These are phyloP conservation scores for Syritta pipiens DNA, from an alignment of 2,888 invertebrate species.

Conservation along the genomic window DNA sequence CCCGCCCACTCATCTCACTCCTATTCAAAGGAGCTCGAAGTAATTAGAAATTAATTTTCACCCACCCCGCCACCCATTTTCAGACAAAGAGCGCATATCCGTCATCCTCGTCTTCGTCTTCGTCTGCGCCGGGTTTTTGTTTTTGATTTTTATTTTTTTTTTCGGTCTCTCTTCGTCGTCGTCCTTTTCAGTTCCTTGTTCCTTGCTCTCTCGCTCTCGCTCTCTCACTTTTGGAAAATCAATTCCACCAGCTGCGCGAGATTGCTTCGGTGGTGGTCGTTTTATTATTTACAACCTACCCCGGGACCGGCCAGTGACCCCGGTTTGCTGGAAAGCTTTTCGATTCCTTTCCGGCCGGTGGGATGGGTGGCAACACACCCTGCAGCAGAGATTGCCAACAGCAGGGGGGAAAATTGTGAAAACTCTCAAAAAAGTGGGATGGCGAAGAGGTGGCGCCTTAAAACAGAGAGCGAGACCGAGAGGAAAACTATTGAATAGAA, in stretches of 20 bases:
- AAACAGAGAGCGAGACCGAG: not conserved
- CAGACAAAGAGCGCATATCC: not conserved
- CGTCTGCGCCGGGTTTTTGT: not conserved
- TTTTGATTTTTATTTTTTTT: not conserved
- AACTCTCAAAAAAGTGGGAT: not conserved
- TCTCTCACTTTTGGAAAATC: no score
- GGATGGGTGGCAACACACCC: slow-evolving; percentile 15
- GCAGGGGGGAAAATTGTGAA: not conserved
- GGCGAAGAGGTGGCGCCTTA: not conserved
- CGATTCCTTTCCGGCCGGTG: not conserved
- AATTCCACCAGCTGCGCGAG: slow-evolving; percentile 30
- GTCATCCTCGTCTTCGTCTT: slow-evolving; percentile 7
- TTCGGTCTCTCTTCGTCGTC: not conserved
- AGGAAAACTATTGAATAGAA: not conserved
- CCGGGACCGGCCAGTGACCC: slow-evolving; percentile 40
- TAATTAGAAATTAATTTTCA: no score
- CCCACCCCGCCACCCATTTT: not conserved
- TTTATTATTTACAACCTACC: slow-evolving; percentile 7
- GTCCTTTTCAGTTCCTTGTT: not conserved
- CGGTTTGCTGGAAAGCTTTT: slow-evolving; percentile 20
- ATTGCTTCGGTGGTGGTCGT: not conserved
- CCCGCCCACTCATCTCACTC: no score
- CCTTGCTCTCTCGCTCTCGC: not conserved
- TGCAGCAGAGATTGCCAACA: not conserved
- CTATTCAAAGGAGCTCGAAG: no score